phyloP scores from a whole-genome alignment of 2,797 vertebrate species.

The Knipowitschia caucasica region DNA sequence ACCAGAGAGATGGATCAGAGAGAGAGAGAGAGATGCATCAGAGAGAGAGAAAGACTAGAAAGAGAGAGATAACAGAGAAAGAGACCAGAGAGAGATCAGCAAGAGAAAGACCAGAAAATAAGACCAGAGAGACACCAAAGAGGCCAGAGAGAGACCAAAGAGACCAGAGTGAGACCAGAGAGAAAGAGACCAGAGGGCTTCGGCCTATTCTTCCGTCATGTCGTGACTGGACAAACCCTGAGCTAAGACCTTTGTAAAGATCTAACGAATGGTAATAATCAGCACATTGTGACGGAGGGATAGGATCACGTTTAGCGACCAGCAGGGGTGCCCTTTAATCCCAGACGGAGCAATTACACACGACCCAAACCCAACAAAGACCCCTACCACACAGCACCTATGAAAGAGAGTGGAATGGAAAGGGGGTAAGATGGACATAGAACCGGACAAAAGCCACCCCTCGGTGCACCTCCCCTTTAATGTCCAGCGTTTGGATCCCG shows the following conservation, averaged over 20 bases:
- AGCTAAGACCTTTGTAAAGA: slow-evolving; percentile 38
- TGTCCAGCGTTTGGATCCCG: slow-evolving; percentile 26
- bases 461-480: slow-evolving; percentile 21
- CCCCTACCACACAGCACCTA: slow-evolving; percentile 68
- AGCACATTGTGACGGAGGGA: slow-evolving; percentile 43
- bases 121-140: no score
- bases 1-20: no score
- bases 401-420: slow-evolving; percentile 49
- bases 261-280: slow-evolving; percentile 53
- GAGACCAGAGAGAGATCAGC: no score
- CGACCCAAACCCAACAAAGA: slow-evolving; percentile 70
- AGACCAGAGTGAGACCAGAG: no score
- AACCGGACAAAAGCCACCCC: slow-evolving; percentile 53
- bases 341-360: slow-evolving; percentile 62
- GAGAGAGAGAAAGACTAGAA: no score
- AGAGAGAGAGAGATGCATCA: no score
- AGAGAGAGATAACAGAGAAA: no score
- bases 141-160: no score
- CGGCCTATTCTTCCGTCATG: slow-evolving; percentile 30
- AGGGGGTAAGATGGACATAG: slow-evolving; percentile 65
- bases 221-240: slow-evolving; percentile 37
- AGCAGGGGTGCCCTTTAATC: slow-evolving; percentile 51
- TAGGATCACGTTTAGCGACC: slow-evolving; percentile 47
- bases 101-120: no score
- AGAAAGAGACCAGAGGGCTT: no score